Percentiles rank a stretch among this genome's conserved stretches.
These are phyloP conservation scores for Ondatra zibethicus DNA, from an alignment of 2,113 vertebrate species.

Conservation along the genomic window DNA sequence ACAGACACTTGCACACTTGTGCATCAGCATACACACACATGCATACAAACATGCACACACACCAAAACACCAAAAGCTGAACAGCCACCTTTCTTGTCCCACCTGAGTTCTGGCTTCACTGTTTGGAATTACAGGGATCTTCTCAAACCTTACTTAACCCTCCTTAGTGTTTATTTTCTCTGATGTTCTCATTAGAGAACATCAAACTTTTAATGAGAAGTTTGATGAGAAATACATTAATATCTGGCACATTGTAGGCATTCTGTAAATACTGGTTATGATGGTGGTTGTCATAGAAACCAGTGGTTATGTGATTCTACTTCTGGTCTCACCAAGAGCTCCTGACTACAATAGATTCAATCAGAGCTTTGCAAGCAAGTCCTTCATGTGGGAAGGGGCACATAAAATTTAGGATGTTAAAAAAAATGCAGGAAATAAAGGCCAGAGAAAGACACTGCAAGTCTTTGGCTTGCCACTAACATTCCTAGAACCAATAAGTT, in stretches of 20 bases:
- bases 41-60: background rate
- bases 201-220: background rate
- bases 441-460: background rate
- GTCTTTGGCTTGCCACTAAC: background rate
- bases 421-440: slow-evolving; percentile 5
- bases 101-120: background rate
- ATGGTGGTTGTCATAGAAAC: background rate
- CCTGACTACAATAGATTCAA: background rate
- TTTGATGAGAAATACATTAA: background rate
- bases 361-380: no score
- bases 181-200: background rate
- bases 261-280: background rate
- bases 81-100: background rate
- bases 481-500: background rate
- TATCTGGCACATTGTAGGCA: background rate
- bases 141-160: background rate
- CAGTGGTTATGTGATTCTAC: background rate
- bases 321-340: background rate
- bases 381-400: background rate
- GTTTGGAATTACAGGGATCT: background rate
- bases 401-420: no score
- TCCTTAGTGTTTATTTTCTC: background rate
- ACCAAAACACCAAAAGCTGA: background rate
- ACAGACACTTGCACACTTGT: background rate
- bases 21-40: background rate